Evolutionary conservation across 2,888 invertebrate genomes (phyloP).

Genomic region (Aquatica leii): DNA sequence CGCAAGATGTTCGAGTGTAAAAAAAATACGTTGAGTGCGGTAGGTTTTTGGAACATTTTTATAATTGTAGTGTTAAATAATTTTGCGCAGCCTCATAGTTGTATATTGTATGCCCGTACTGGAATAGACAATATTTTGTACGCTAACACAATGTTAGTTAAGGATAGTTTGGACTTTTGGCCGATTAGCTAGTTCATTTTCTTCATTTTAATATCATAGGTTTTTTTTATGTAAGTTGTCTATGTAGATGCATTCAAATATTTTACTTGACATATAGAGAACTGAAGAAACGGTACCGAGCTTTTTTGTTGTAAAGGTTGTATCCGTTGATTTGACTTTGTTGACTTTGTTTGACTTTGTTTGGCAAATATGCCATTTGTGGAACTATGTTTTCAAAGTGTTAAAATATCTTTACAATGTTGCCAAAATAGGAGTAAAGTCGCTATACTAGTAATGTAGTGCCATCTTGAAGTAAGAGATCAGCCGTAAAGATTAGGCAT

Average conservation of each 20-base stretch:
- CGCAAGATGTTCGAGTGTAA: too few relatives aligned
- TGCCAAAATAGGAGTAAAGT: conserved; percentile 7
- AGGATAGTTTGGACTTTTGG: too few relatives aligned
- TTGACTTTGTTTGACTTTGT: too few relatives aligned
- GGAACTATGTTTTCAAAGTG: conserved; percentile 13
- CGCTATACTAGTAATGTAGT: conserved; percentile 15
- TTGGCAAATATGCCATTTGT: background rate
- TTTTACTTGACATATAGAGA: conserved; percentile 27
- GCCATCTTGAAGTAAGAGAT: conserved; percentile 2
- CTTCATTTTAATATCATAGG: too few relatives aligned
- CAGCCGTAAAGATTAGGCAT: conserved; percentile 10
- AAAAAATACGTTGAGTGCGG: too few relatives aligned
- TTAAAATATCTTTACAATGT: conserved; percentile 14
- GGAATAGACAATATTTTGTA: too few relatives aligned
- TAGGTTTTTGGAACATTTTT: too few relatives aligned
- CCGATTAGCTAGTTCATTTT: too few relatives aligned
- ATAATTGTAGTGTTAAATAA: too few relatives aligned
- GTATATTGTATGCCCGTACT: background rate
- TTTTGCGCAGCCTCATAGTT: too few relatives aligned
- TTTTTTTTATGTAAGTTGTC: conserved; percentile 21
- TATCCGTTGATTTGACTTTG: conserved; percentile 17
- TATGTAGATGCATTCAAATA: conserved; percentile 36
- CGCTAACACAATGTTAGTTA: too few relatives aligned
- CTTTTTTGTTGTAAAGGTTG: conserved; percentile 24
- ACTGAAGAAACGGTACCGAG: conserved; percentile 17